Evolutionary conservation across 2,888 invertebrate genomes (phyloP).

Genomic region (Copidosoma aretas): DNA sequence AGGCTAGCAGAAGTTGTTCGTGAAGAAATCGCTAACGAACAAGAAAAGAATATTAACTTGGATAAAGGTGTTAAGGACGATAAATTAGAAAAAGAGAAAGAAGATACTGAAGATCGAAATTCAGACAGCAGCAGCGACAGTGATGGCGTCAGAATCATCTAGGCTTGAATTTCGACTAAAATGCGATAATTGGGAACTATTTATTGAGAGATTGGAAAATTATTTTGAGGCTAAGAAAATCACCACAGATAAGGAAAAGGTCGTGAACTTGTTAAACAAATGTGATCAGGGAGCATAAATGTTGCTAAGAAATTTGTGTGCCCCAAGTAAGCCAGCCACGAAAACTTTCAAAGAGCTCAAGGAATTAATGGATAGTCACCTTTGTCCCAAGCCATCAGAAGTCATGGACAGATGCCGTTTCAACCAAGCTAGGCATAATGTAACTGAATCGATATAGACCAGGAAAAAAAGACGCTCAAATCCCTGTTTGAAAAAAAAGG

Average conservation of each 20-base stretch:
- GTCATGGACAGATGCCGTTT: constrained; percentile 31
- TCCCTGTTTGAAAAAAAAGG: no score
- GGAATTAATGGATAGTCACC: constrained; percentile 36
- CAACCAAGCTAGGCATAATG: constrained; percentile 22
- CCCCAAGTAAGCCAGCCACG: constrained; percentile 30
- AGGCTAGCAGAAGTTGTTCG: no score
- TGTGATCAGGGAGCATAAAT: constrained; percentile 34
- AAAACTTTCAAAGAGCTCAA: constrained; percentile 37
- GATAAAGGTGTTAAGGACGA: no score
- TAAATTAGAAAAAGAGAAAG: no score
- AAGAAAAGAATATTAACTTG: no score
- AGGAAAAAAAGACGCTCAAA: no score
- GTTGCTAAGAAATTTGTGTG: constrained; percentile 33
- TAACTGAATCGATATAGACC: constrained; percentile 20
- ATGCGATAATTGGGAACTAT: background rate
- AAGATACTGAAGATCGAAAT: no score
- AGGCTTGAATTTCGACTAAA: no score
- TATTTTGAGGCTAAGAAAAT: background rate
- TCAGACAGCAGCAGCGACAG: background rate
- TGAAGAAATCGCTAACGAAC: no score
- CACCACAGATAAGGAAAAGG: background rate
- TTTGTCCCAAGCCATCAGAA: constrained; percentile 27
- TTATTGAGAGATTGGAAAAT: background rate
- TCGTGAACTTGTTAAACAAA: background rate
- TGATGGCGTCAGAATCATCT: background rate